Conservation (phyloP, 2,113 vertebrate genomes). For the Siniperca knerii region DNA sequence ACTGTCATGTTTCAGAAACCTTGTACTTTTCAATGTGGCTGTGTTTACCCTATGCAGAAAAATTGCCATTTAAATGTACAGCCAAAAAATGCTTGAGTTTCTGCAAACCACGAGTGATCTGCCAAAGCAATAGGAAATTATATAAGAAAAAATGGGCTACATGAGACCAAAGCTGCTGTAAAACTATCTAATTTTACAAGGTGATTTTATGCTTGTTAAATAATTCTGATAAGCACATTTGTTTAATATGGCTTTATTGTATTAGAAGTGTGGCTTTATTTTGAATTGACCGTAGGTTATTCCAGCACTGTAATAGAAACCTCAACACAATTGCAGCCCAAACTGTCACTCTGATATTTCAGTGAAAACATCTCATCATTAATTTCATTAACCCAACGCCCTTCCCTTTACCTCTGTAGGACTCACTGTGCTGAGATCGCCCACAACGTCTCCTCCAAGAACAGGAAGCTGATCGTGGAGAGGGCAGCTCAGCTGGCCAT, state of each 20-base stretch:
- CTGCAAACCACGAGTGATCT: background rate
- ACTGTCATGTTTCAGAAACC: background rate
- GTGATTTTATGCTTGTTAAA: no score
- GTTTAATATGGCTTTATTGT: background rate
- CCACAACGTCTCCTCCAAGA: slow-evolving; percentile 99
- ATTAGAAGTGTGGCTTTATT: background rate
- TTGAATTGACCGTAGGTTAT: background rate
- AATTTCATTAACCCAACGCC: background rate
- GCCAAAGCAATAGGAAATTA: background rate
- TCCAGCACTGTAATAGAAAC: background rate
- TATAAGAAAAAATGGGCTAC: background rate
- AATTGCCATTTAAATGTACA: background rate
- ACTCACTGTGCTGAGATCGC: slow-evolving; percentile 97
- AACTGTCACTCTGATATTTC: background rate
- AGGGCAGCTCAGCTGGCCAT: slow-evolving; percentile 97
- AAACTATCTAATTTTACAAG: no score
- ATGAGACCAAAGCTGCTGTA: background rate
- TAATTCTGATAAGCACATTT: background rate
- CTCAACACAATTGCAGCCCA: background rate
- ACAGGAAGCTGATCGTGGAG: slow-evolving; percentile 97
- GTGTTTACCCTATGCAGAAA: background rate
- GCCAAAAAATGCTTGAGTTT: background rate
- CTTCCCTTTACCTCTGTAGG: slow-evolving; percentile 76
- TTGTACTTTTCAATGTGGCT: background rate
- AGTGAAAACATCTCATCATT: background rate